Evolutionary conservation across 1,140 invertebrate species (phyloP), one percentile per base, ranked within the genome.

Genomic region (Polyergus mexicanus): DNA sequence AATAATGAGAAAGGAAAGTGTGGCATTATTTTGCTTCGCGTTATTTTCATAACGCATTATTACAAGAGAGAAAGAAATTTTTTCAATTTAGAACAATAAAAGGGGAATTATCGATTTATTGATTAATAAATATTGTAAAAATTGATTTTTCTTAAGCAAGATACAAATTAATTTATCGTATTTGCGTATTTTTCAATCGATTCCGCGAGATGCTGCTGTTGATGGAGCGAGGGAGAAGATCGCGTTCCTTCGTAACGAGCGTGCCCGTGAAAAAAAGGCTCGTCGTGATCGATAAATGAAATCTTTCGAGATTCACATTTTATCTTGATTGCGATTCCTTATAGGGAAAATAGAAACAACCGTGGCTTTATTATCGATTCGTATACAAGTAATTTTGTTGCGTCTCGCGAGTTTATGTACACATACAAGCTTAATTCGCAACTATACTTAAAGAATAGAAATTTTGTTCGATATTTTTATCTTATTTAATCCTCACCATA

Each of bases 301-400:
- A 72, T 72, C 35, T 66, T 58, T 69, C 11, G 47, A 81, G 35
- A 58, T 72, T 60, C 38, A 4, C 38, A 4, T 44, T 60, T n/a
- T 13, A n/a, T 41, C 56, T 72, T 19, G 68, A 83, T 83, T 54
- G 68, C 54, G 13, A 62, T 72, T 74, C 62, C 13, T 69, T 19
- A 25, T 38, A 32, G n/a, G 25, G 32, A 13, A 58, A 72, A 35
- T 47, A n/a, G 60, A 10, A 47, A 66, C 44, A 13, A 38, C 38
- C 22, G 35, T 47, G 69, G 25, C 54, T 72, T 60, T 72, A 41
- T 72, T 72, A 81, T 83, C 25, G 78, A 83, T 83, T 83, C 56
- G 51, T 72, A 51, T 68, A 56, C 28, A 16, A 16, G 44, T 51
- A 72, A n/a, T 44, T 35, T 13, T 10, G 38, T 47, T 11, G 25